A percentile compares a stretch with the other conserved stretches of the same genome.
Conservation (phyloP, 2,888 invertebrate species). For the Limulus polyphemus region DNA sequence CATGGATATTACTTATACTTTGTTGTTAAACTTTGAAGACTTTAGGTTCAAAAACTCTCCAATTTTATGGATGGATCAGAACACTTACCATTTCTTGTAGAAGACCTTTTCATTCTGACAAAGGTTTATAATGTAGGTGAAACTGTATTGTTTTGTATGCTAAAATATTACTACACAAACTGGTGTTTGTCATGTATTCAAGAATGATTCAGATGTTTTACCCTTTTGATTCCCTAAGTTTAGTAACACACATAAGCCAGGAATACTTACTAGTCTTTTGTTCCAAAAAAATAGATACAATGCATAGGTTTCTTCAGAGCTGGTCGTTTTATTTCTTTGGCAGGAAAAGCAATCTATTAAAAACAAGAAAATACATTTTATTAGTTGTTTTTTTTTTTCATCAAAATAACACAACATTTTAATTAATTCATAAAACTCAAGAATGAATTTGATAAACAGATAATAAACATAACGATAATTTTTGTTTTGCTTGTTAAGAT, state of each 20-base stretch:
- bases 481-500: conserved; percentile 1
- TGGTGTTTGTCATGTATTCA: background rate
- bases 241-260: background rate
- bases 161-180: too few species aligned
- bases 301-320: conserved; percentile 56
- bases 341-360: conserved; percentile 66
- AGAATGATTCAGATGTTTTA: background rate
- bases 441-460: conserved; percentile 5
- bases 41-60: too few species aligned
- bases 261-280: conserved; percentile 80
- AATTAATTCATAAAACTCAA: conserved; percentile 9
- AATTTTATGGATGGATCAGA: too few species aligned
- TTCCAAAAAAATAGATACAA: conserved; percentile 87
- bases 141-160: too few species aligned
- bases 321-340: conserved; percentile 59
- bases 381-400: conserved; percentile 30
- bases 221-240: too few species aligned
- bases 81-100: too few species aligned
- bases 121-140: too few species aligned
- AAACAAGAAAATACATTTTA: conserved; percentile 4
- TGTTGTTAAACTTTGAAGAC: too few species aligned
- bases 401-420: too few species aligned
- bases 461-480: conserved; percentile 4
- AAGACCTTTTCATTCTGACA: too few species aligned
- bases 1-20: too few species aligned